Evolutionary conservation across 1,140 invertebrate genomes (phyloP), one percentile per base, ranked within the genome.

Genomic region (Tetragonula clypearis): DNA sequence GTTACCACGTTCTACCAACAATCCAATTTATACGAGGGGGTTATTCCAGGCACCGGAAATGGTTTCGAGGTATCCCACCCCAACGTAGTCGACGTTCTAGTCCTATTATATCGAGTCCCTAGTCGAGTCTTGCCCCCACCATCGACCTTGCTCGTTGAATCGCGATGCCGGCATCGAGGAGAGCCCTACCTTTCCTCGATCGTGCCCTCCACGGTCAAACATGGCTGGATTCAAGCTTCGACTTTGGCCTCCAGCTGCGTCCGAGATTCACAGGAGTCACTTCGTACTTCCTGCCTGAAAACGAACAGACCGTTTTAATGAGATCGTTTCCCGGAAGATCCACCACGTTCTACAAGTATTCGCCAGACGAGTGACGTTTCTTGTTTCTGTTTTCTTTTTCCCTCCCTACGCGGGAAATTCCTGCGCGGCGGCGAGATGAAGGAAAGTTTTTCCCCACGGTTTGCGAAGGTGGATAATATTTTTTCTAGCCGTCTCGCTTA

Each of bases 1-100:
- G 85, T 89, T 88, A 87, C 85, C 88, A 89, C 84, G 85, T 86
- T 87, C 86, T 87, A 79, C 88, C 88, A 86, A 93, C 91, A 92
- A 94, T 94, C 93, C 93, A 93, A 94, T 94, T 94, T 94, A 93
- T 93, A 93, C 92, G 86, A 65, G 72, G 92, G 41, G 93, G 94
- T 95, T 95, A 95, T 95, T 93, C 91, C 66, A 71, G 84, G 89
- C 90, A 88, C 84, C 82, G 77, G 82, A 86, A 87, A 85, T 84
- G 76, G 84, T 73, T 81, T 75, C 65, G 76, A 74, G 21, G 12
- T n/a, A 55, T 19, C 78, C 74, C 75, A 78, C 74, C 79, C 88
- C 73, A 75, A 60, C 58, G 14, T 49, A 55, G 65, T 69, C 85
- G 49, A 68, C 80, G 81, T 79, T 76, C 65, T 49, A 80, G 41